These are phyloP conservation scores for Cerastis leucographa DNA, from an alignment of 2,888 invertebrate genomes.

Conservation along the genomic window DNA sequence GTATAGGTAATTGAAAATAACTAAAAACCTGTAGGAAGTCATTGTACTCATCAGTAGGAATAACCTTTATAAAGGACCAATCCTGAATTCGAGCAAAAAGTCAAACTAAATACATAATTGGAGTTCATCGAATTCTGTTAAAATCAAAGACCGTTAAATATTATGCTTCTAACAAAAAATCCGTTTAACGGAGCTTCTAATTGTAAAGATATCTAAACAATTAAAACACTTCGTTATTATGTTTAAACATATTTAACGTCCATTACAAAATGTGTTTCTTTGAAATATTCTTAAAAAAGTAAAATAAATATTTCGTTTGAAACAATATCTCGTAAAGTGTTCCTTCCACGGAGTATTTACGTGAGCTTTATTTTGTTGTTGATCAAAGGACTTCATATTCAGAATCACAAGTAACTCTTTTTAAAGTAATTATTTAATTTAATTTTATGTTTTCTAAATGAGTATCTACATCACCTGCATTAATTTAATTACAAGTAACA, in stretches of 20 bases:
- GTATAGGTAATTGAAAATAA: no score
- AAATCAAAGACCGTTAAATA: not conserved
- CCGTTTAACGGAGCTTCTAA: not conserved
- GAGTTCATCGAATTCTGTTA: not conserved
- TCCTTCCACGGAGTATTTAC: not conserved
- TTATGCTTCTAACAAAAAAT: not conserved
- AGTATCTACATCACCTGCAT: not conserved
- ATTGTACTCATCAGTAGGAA: not conserved
- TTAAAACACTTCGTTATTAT: not conserved
- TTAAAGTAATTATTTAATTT: not conserved
- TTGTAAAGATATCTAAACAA: not conserved
- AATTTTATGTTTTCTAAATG: not conserved
- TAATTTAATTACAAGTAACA: not conserved
- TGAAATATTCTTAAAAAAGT: not conserved
- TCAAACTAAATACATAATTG: not conserved
- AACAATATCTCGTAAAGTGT: not conserved
- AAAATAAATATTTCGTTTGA: conserved; percentile 3
- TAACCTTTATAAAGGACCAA: not conserved
- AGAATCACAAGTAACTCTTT: not conserved
- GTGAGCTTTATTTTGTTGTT: not conserved
- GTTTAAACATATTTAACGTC: not conserved
- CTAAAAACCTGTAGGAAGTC: not conserved
- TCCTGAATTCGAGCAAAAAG: not conserved
- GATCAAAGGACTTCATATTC: not conserved
- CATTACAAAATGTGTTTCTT: conserved; percentile 3